phyloP scores from a whole-genome alignment of 2,888 invertebrate species.

The Sinotaia quadrata region DNA sequence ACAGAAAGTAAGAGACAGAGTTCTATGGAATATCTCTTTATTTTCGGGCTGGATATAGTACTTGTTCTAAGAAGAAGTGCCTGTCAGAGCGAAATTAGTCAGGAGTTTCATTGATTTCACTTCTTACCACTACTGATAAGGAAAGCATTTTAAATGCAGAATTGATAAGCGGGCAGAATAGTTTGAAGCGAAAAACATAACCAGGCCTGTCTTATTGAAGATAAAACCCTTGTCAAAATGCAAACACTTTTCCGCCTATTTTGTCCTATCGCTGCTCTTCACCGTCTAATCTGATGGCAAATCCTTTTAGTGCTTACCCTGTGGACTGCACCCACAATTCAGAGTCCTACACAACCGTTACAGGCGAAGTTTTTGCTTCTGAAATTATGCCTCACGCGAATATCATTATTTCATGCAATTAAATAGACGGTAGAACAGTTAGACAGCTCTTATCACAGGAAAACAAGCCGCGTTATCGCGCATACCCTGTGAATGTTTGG shows the following conservation, averaged over 20 bases:
- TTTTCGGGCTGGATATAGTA: too few relatives aligned
- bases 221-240: conserved; percentile 1
- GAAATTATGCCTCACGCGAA: conserved; percentile 2
- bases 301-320: conserved; percentile 8
- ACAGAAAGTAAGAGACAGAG: too few relatives aligned
- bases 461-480: conserved; percentile 10
- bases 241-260: conserved; percentile 9
- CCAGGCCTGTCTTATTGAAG: background rate
- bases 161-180: conserved; percentile 3
- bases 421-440: background rate
- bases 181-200: background rate
- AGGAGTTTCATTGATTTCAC: too few relatives aligned
- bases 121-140: conserved; percentile 3
- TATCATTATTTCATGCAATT: conserved; percentile 14
- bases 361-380: background rate
- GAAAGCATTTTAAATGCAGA: conserved; percentile 10
- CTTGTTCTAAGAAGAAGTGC: too few relatives aligned
- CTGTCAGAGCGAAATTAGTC: too few relatives aligned
- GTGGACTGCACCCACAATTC: background rate
- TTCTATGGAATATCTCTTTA: too few relatives aligned
- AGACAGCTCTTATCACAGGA: conserved; percentile 6
- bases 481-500: conserved; percentile 6
- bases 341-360: background rate
- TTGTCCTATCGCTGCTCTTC: background rate
- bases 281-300: conserved; percentile 13